Conservation (phyloP, 2,113 vertebrate genomes). For the Nesoenas mayeri region DNA sequence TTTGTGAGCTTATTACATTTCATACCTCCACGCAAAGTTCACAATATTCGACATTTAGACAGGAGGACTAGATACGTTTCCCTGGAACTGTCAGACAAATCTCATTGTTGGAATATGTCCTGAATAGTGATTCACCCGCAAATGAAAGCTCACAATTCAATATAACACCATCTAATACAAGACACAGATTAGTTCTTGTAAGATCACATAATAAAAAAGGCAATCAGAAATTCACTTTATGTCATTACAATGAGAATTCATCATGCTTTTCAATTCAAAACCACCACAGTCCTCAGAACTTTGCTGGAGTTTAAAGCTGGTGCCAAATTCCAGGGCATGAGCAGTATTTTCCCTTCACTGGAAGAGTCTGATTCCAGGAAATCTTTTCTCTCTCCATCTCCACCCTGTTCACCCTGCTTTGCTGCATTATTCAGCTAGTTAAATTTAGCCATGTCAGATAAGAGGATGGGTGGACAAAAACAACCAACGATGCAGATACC, state of each 20-base stretch:
- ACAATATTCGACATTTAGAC: constrained; percentile 59
- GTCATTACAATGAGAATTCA: constrained; percentile 13
- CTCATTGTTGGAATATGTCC: constrained; percentile 43
- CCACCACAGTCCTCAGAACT: constrained; percentile 3
- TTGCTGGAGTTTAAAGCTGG: background rate
- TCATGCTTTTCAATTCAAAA: constrained; percentile 25
- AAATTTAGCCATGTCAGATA: background rate
- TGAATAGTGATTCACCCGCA: constrained; percentile 45
- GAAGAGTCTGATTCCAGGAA: background rate
- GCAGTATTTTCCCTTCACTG: background rate
- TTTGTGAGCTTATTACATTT: constrained; percentile 56
- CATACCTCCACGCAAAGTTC: constrained; percentile 51
- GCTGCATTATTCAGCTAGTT: background rate
- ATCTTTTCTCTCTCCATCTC: background rate
- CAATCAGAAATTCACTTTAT: constrained; percentile 37
- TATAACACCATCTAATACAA: background rate
- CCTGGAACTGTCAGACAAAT: constrained; percentile 55
- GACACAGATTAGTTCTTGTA: constrained; percentile 21
- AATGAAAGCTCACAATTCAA: constrained; percentile 47
- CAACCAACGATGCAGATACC: background rate
- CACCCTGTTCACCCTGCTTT: background rate
- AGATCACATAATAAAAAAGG: constrained; percentile 30
- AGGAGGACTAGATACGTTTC: constrained; percentile 37
- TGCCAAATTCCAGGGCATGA: background rate
- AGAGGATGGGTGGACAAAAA: background rate